A percentile compares a stretch with the other conserved stretches of the same genome.
phyloP scores from a whole-genome alignment of 2,113 vertebrate genomes.

The Solea senegalensis region DNA sequence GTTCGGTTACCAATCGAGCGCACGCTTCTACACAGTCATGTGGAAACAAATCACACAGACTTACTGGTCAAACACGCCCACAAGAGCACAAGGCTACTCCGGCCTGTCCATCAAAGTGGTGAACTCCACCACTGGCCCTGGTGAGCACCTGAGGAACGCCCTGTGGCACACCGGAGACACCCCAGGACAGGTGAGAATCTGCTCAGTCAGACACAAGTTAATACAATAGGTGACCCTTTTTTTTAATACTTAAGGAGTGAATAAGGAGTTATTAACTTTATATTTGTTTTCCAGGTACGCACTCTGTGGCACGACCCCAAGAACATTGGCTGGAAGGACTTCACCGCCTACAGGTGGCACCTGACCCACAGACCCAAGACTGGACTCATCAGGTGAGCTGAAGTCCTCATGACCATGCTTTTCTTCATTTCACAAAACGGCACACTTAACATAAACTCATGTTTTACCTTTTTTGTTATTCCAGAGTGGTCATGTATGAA shows the following conservation, averaged over 20 bases:
- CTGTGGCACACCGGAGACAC: constrained; percentile 99
- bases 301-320: constrained; percentile 98
- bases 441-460: constrained; percentile 14
- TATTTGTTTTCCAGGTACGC: constrained; percentile 84
- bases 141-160: constrained; percentile 96
- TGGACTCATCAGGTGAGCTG: constrained; percentile 92
- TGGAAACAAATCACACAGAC: constrained; percentile 99
- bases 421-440: neutral
- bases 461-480: constrained; percentile 19
- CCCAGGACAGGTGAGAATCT: constrained; percentile 86
- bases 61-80: constrained; percentile 94
- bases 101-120: constrained; percentile 98
- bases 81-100: constrained; percentile 95
- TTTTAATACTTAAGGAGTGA: neutral
- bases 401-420: neutral
- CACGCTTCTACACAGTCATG: constrained; percentile 98
- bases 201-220: neutral
- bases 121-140: constrained; percentile 97
- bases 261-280: neutral
- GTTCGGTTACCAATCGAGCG: constrained; percentile 98
- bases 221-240: neutral
- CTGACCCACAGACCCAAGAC: constrained; percentile 96
- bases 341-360: constrained; percentile 98
- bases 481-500: constrained; percentile 97
- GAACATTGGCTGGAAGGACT: constrained; percentile 98